Evolutionary conservation across 2,888 invertebrate genomes (phyloP), one percentile per base, ranked within the genome.

Genomic region (Eumerus sabulonum): DNA sequence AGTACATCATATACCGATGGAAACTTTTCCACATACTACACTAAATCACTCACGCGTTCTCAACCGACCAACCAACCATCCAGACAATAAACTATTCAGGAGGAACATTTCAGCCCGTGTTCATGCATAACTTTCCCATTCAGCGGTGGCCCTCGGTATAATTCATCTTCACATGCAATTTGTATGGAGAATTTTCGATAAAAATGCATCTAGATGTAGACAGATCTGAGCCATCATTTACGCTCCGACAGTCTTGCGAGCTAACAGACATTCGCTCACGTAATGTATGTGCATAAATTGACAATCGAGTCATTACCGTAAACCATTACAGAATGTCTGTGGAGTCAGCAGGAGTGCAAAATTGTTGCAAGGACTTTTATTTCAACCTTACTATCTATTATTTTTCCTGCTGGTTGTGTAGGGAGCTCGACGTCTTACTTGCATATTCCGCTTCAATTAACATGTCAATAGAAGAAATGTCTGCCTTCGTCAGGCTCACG

Each of bases 391-490:
- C 40, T 40, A 4, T 7, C 7, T 27, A 4, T 27, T 7, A 27
- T 27, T 27, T 27, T 40, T 40, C 7, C 36, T 9, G 36, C 36
- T 36, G 36, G n/a, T 27, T 27, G 11, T n/a, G 19, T 2, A 27
- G 27, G 3, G 40, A 40, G 40, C 9, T 40, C 13, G 44, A 16
- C 47, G 2, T 59, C 38, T 59, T 38, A 38, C n/a, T 5, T 60
- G 48, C 38, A 38, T 40, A 56, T 70, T 70, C 70, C 62, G 42
- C 60, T 42, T 70, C 70, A 70, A 70, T 70, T 70, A 70, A 70
- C 54, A 70, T 70, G 70, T 70, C 70, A 70, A 70, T 54, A 62
- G 40, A 47, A 70, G 48, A 11, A 16, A n/a, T 57, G 17, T 2
- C 35, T 36, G 38, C 1, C 42, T 11, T 27, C 17, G 40, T 14